phyloP scores from a whole-genome alignment of 1,140 invertebrate species.

The Lerema accius region DNA sequence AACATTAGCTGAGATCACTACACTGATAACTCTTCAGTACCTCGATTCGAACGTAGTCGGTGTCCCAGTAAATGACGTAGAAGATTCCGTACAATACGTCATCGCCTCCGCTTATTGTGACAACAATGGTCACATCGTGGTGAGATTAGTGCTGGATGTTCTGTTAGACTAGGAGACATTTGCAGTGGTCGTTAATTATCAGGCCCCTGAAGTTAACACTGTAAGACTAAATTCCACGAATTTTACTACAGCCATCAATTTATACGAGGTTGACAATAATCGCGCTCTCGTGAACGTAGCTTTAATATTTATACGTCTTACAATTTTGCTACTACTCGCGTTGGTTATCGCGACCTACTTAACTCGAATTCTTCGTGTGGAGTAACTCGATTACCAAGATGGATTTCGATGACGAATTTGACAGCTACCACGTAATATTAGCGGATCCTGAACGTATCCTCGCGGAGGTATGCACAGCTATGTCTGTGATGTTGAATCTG shows the following conservation, averaged over 20 bases:
- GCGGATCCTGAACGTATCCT: background rate
- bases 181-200: background rate
- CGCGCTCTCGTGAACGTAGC: background rate
- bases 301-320: background rate
- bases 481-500: constrained; percentile 1
- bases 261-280: background rate
- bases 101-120: background rate
- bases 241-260: background rate
- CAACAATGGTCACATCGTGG: background rate
- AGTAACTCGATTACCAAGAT: background rate
- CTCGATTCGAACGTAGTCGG: background rate
- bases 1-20: background rate
- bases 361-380: background rate
- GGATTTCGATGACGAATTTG: background rate
- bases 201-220: background rate
- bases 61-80: background rate
- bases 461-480: background rate
- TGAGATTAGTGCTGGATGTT: background rate
- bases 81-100: background rate
- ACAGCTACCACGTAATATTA: background rate
- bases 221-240: background rate
- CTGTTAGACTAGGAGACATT: background rate
- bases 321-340: background rate
- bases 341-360: background rate
- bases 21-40: background rate